Evolutionary conservation across 2,888 invertebrate species (phyloP), one percentile per base, ranked within the genome.

Genomic region (Gonocerus acuteangulatus): DNA sequence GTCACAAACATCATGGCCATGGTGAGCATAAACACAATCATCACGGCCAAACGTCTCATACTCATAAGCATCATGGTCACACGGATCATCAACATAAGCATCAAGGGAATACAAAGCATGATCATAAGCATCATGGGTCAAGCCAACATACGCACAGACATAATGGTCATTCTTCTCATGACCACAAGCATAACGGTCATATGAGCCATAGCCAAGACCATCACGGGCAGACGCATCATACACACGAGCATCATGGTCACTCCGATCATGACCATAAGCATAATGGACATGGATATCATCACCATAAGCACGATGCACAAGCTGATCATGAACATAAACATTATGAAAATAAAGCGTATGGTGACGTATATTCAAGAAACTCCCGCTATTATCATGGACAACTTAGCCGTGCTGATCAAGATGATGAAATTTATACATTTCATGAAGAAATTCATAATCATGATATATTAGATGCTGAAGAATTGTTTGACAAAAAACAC

Each of bases 11-110:
- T 45, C 61, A 64, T 16, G 69, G 69, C 6, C 65, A 69, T 34
- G 65, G 65, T 23, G 62, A 67, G 32, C 69, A 69, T 42, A 61
- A 65, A 1, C 69, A 69, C 57, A 67, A 68, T 60, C 69, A 69
- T 34, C 58, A 62, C 22, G 65, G 65, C 9, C 62, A 65, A 27
- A 48, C 47, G 2, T 59, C 61, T 18, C 67, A 67, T 52, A 61
- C 60, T 3, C 69, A 67, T 36, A 62, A 64, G 42, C 67, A 67
- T 27, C 63, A 67, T 45, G 66, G 68, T 7, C 66, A 69, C 18
- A 65, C 65, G 22, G 47, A 63, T 27, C 68, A 68, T 48, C 21
- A 22, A 32, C 65, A 65, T 27, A 59, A 59, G 19, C 65, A 65
- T 47, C 52, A 63, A 34, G 62, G 45, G 2, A 51, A 65, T 48